Percentiles rank a stretch among this genome's conserved stretches.
phyloP scores from a whole-genome alignment of 2,113 vertebrate species.

The Asarcornis scutulata region DNA sequence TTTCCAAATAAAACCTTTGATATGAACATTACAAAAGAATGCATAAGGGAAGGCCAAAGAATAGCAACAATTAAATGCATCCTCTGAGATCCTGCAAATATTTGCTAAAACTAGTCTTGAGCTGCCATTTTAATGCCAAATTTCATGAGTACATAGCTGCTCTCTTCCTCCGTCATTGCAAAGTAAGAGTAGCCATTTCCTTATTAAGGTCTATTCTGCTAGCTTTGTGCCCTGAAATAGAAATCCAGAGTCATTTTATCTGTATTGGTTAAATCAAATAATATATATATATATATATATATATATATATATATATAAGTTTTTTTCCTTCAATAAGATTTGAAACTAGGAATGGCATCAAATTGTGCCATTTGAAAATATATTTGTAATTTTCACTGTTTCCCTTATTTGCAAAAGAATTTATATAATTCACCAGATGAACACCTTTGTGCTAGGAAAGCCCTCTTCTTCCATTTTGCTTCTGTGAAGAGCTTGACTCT shows the following conservation, averaged over 20 bases:
- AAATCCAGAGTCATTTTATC: not conserved
- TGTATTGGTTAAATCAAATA: not conserved
- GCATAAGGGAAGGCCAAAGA: not conserved
- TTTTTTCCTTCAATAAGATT: not conserved
- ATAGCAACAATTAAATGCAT: not conserved
- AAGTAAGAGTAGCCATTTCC: not conserved
- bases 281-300: not conserved
- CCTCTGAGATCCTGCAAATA: not conserved
- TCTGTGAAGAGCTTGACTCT: not conserved
- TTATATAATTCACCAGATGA: not conserved
- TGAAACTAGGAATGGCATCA: not conserved
- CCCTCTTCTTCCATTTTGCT: not conserved
- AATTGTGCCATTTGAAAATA: not conserved
- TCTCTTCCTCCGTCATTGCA: not conserved
- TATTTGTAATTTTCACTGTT: not conserved
- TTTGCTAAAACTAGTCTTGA: not conserved
- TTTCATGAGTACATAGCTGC: not conserved
- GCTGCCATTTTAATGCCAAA: not conserved
- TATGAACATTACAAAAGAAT: not conserved
- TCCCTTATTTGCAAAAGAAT: not conserved
- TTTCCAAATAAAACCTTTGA: not conserved
- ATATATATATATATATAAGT: too few relatives aligned
- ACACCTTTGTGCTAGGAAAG: not conserved
- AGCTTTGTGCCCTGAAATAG: not conserved
- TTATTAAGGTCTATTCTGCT: not conserved